Conservation (phyloP, 2,888 invertebrate species). For the Amitus sp. region DNA sequence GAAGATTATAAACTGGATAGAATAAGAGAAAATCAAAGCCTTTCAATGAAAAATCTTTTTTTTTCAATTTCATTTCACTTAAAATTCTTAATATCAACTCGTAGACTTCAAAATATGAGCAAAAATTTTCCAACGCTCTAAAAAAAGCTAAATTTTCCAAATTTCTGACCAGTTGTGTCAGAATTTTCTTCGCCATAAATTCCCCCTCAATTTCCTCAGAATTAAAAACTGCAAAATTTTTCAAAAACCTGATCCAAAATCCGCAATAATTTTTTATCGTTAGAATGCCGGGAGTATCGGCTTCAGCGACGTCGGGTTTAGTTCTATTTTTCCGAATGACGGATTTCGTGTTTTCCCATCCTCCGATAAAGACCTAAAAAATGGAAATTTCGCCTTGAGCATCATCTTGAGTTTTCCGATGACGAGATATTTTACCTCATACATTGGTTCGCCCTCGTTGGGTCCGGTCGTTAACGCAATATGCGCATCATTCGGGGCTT, state of each 20-base stretch:
- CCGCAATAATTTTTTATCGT: conserved; percentile 80
- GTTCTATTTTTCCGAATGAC: conserved; percentile 69
- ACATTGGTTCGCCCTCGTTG: conserved; percentile 79
- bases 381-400: too few species aligned
- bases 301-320: conserved; percentile 74
- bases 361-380: conserved; percentile 78
- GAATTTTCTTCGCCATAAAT: too few species aligned
- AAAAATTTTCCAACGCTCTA: too few species aligned
- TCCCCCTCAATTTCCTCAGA: too few species aligned
- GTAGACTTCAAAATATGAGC: too few species aligned
- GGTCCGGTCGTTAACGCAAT: conserved; percentile 80
- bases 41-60: too few species aligned
- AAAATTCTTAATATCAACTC: too few species aligned
- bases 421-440: conserved; percentile 72
- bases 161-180: too few species aligned
- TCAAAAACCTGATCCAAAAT: conserved; percentile 81
- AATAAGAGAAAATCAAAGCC: too few species aligned
- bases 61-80: too few species aligned
- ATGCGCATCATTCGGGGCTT: conserved; percentile 86
- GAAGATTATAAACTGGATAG: background rate
- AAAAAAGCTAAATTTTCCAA: too few species aligned
- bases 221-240: background rate
- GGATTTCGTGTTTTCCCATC: conserved; percentile 87
- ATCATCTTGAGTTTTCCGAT: background rate
- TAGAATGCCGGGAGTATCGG: conserved; percentile 78